Evolutionary conservation across 1,140 invertebrate species (phyloP).

Genomic region (Diorhabda sublineata): DNA sequence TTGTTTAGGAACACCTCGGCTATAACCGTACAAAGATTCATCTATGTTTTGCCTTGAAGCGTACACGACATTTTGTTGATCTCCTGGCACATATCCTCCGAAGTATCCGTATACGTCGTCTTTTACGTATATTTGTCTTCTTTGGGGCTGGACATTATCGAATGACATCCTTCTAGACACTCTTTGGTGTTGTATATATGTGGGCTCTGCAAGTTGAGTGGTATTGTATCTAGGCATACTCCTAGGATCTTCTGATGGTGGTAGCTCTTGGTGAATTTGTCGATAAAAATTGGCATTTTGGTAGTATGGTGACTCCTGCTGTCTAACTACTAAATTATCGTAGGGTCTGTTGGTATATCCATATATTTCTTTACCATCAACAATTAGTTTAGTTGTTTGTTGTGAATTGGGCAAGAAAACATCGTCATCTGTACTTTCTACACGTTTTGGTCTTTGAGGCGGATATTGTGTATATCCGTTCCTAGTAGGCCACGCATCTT

Average conservation of each 20-base stretch:
- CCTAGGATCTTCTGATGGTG: neutral
- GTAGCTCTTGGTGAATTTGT: conserved; percentile 17
- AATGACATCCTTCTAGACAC: conserved; percentile 22
- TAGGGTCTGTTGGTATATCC: conserved; percentile 19
- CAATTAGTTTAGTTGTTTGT: conserved; percentile 1
- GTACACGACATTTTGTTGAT: conserved; percentile 16
- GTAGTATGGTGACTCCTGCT: conserved; percentile 14
- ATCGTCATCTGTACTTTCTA: conserved; percentile 29
- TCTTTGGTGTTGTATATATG: conserved; percentile 21
- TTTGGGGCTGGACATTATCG: conserved; percentile 10
- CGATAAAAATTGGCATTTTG: conserved; percentile 3
- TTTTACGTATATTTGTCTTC: conserved; percentile 27
- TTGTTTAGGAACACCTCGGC: conserved; percentile 25
- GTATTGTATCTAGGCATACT: conserved; percentile 25
- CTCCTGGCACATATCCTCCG: conserved; percentile 18
- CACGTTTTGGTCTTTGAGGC: conserved; percentile 46
- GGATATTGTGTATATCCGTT: conserved; percentile 54
- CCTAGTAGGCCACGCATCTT: conserved; percentile 51
- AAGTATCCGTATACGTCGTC: conserved; percentile 32
- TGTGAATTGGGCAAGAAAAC: conserved; percentile 29
- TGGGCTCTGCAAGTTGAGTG: conserved; percentile 25
- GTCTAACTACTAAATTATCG: conserved; percentile 3
- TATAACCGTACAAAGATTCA: conserved; percentile 25
- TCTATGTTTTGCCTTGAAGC: conserved; percentile 29
- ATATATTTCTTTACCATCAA: conserved; percentile 12